Evolutionary conservation across 2,888 invertebrate species (phyloP), one percentile per base, ranked within the genome.

Genomic region (Tetranychus truncatus): DNA sequence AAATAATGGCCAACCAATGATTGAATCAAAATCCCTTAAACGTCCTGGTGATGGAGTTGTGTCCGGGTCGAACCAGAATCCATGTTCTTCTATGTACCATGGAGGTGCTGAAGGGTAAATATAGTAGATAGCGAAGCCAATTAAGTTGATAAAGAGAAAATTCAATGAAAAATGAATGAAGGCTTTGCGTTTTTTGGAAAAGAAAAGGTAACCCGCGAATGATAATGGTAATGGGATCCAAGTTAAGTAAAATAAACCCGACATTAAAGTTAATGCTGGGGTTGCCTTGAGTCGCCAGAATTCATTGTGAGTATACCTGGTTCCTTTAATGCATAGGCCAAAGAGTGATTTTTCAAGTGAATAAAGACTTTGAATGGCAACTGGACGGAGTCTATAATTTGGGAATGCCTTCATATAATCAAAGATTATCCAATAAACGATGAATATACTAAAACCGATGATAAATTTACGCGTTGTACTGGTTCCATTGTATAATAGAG

Each of bases 341-440:
- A 69, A 69, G 11, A 69, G 20, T 20, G 34, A 20, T 69, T 69
- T 69, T 21, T 69, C 69, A 20, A 24, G 11, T 20, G 20, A 20
- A 69, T 69, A 69, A 11, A 69, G 20, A 20, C 69, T 24, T 24
- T 24, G 21, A 69, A 69, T 69, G 21, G 69, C 20, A 5, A 69
- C 69, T 69, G 69, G 69, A 69, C 69, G 69, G 21, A 69, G 21
- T 69, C 20, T 20, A 69, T 69, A 69, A 21, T 69, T 69, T 5
- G 69, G 69, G 21, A 69, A 69, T 69, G 34, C 34, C 34, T 24
- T 20, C 69, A 69, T 69, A 21, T 69, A 69, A 69, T 69, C 69
- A 24, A 69, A 69, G 11, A 24, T 24, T 20, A 69, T 69, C 11
- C 21, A 20, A 21, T 24, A 69, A 24, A 69, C 34, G 21, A 69